Evolutionary conservation across 2,797 vertebrate genomes (phyloP).

Genomic region (Petrocephalus sullivani): DNA sequence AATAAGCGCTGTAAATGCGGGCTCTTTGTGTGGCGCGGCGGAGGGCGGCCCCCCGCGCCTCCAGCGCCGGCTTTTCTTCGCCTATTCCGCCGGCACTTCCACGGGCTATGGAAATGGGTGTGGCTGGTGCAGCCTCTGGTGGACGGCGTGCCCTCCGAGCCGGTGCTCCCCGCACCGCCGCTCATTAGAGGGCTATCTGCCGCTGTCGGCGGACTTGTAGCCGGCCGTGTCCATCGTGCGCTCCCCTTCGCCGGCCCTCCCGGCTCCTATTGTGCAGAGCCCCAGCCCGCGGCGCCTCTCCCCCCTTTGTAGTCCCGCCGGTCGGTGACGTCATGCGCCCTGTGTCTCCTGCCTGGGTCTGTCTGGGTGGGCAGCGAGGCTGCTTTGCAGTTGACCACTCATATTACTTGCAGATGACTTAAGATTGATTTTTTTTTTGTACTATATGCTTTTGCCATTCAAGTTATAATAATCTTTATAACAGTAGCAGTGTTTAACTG

Average conservation of each 20-base stretch:
- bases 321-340: neutral
- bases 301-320: neutral
- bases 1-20: neutral
- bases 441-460: neutral
- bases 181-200: neutral
- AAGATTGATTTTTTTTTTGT: neutral
- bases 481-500: neutral
- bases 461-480: neutral
- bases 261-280: neutral
- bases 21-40: neutral
- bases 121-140: neutral
- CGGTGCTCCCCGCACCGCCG: neutral
- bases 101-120: neutral
- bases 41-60: neutral
- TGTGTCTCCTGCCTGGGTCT: neutral
- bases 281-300: neutral
- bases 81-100: neutral
- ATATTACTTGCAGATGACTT: neutral
- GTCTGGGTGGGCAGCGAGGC: neutral
- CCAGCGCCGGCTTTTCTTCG: neutral
- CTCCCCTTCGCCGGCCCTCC: neutral
- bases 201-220: neutral
- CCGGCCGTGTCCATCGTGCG: neutral
- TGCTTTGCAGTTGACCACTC: neutral
- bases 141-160: neutral